These are phyloP conservation scores for Heliconius charithonia DNA, from an alignment of 2,888 invertebrate species.

Conservation along the genomic window DNA sequence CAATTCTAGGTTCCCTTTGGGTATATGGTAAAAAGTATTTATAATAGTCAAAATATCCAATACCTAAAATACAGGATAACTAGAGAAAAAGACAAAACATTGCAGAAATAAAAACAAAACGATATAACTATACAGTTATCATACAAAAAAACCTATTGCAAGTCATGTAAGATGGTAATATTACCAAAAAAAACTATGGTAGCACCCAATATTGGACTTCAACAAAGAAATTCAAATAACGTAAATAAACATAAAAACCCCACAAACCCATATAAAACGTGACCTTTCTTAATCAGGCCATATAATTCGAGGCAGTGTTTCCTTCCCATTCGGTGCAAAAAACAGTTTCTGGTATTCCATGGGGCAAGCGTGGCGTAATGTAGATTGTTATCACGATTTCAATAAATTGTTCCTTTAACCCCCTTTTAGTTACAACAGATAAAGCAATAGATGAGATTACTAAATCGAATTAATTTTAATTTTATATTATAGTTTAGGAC, in stretches of 20 bases:
- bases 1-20: no score
- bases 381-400: constrained; percentile 25
- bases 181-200: neutral
- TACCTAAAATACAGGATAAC: no score
- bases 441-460: constrained; percentile 7
- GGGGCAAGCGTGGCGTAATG: constrained; percentile 13
- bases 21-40: no score
- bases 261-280: constrained; percentile 24
- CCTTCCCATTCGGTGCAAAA: constrained; percentile 25
- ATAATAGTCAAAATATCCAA: no score
- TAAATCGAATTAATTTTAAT: constrained; percentile 15
- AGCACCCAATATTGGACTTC: neutral
- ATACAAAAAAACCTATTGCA: neutral
- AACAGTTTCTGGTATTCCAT: constrained; percentile 25
- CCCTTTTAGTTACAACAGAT: constrained; percentile 2
- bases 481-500: neutral
- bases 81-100: no score
- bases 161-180: neutral
- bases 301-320: constrained; percentile 27
- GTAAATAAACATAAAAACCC: constrained; percentile 16
- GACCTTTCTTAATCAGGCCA: constrained; percentile 28
- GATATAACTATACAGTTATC: no score
- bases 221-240: neutral
- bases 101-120: no score
- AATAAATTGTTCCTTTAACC: constrained; percentile 29